phyloP scores from a whole-genome alignment of 2,888 invertebrate species.

The Eupithecia subumbrata region DNA sequence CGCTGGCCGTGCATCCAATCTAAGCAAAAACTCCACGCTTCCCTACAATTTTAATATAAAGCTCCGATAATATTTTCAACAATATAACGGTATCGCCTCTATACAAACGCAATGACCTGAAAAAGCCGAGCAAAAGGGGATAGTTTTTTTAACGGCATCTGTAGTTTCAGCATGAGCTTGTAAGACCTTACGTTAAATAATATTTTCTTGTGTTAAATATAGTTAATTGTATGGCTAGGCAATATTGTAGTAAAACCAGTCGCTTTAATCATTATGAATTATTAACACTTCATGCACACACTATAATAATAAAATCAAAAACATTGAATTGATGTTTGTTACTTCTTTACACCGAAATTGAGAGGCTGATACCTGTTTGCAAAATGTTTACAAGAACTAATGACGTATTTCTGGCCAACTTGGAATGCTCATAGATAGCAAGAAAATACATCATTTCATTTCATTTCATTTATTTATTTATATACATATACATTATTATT shows the following conservation, averaged over 20 bases:
- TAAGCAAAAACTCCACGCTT: constrained; percentile 26
- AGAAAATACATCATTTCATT: too few relatives aligned
- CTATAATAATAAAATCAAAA: too few relatives aligned
- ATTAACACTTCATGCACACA: too few relatives aligned
- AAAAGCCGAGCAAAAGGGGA: constrained; percentile 52
- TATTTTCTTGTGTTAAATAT: neutral
- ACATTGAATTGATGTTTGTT: too few relatives aligned
- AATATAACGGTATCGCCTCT: constrained; percentile 51
- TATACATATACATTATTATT: too few relatives aligned
- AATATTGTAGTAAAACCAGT: neutral
- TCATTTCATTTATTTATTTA: too few relatives aligned
- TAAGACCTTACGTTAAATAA: neutral
- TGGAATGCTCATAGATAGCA: too few relatives aligned
- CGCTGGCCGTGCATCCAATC: constrained; percentile 42
- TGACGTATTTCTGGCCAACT: too few relatives aligned
- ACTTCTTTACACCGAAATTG: too few relatives aligned
- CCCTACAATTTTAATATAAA: constrained; percentile 38
- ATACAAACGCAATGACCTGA: constrained; percentile 62
- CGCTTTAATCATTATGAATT: too few relatives aligned
- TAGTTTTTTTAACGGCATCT: constrained; percentile 50
- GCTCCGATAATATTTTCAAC: constrained; percentile 46
- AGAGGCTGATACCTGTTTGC: too few relatives aligned
- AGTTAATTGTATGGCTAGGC: neutral
- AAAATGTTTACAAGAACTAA: too few relatives aligned
- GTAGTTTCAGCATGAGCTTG: constrained; percentile 1